Evolutionary conservation across 2,113 vertebrate species (phyloP).

Genomic region (Carassius gibelio): DNA sequence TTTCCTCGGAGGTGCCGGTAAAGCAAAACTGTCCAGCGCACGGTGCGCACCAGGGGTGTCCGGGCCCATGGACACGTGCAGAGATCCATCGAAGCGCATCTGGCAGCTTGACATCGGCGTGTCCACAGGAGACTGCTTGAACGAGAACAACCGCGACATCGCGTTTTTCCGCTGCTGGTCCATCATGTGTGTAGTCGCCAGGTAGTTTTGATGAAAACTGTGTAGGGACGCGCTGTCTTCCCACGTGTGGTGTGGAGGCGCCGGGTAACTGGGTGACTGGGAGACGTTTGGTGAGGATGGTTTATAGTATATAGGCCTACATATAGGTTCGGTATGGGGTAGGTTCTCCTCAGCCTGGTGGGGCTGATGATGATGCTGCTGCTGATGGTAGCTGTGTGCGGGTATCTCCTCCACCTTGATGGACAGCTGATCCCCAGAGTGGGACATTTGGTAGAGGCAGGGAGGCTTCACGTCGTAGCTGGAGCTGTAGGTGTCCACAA

Average conservation of each 20-base stretch:
- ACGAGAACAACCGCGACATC: constrained; percentile 90
- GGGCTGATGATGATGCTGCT: constrained; percentile 79
- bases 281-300: constrained; percentile 83
- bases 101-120: constrained; percentile 86
- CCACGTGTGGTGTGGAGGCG: constrained; percentile 82
- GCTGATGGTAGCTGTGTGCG: constrained; percentile 84
- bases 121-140: constrained; percentile 88
- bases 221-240: constrained; percentile 89
- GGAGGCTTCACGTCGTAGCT: constrained; percentile 93
- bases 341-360: constrained; percentile 87
- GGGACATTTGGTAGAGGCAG: constrained; percentile 93
- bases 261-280: constrained; percentile 54
- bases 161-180: constrained; percentile 86
- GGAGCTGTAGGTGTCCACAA: constrained; percentile 87
- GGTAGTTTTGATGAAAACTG: constrained; percentile 89
- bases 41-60: constrained; percentile 81
- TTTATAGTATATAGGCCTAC: constrained; percentile 84
- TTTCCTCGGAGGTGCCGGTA: constrained; percentile 82
- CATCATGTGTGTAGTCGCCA: constrained; percentile 87
- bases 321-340: constrained; percentile 78
- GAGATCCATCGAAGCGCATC: constrained; percentile 90
- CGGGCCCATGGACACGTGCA: constrained; percentile 83
- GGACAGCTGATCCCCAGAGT: constrained; percentile 85
- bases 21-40: constrained; percentile 80
- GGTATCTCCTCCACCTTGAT: constrained; percentile 94